Base-by-base conservation (phyloP, 2,113 vertebrate genomes). In the Gobius niger region DNA sequence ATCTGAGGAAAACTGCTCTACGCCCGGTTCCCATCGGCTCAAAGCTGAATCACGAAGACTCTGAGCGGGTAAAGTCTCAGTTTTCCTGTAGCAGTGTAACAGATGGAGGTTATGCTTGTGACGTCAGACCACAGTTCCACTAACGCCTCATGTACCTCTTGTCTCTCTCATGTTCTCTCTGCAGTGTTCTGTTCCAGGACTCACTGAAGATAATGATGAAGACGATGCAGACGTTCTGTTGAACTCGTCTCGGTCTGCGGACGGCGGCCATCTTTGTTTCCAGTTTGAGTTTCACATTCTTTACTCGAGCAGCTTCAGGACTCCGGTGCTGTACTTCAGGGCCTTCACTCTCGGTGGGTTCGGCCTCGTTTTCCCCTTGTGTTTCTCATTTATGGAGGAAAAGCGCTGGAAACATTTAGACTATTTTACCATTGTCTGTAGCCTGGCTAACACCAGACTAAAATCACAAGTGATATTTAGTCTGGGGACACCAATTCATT, bases 281-380 rank as follows among this genome's bases (percentile, higher is more conserved):
- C 93, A 92, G 64, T 96, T 93, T 3, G 97, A 99, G 65, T 97
- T 98, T 77, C 96, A 99, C 54, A 83, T 98, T 76, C 62, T 98
- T 18, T 97, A 94, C 80, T 98, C 96, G 60, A 93, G 92, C 73
- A 97, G 97, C 90, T 96, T 96, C 83, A 90, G 92, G 61, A 91
- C 91, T 19, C 98, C 98, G 0, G 93, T 96, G 44, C 93, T 99
- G 9, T 98, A 97, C 72, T 98, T 98, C 77, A 94, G 95, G 89
- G 96, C 93, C 4, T 94, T 85, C 76, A 95, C 93, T 63, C 87
- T 95, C 83, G 95, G 97, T 98, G 1, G 70, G 78, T 81, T 34
- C 7, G 1, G n/a, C 42, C 64, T 40, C 24, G 24, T 1, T 34
- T 34, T 34, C 24, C 24, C 24, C 24, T 34, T 4, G 24, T 34